Evolutionary conservation across 30 jellyfish, hydroid and myxozoan species (phyloP).

Genomic region (Pelagia noctiluca): DNA sequence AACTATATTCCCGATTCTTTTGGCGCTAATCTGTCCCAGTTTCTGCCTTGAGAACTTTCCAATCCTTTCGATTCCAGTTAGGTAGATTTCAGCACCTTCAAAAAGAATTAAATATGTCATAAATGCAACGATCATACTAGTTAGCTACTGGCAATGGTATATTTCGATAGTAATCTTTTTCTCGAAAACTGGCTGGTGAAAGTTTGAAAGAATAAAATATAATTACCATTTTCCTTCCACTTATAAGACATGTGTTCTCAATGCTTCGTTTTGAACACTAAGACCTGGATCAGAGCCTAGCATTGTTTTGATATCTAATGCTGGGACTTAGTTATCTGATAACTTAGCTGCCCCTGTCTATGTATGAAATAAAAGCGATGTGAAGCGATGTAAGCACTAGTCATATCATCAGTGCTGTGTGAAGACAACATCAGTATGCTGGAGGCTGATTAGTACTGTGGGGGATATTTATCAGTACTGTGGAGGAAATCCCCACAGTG

Average conservation of each 20-base stretch:
- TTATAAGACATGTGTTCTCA: background rate
- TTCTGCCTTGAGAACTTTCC: constrained; percentile 7
- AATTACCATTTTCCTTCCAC: background rate
- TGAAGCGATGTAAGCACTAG: no score
- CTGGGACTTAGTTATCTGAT: no score
- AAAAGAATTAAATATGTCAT: background rate
- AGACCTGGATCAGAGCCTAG: no score
- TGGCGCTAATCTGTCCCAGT: constrained; percentile 72
- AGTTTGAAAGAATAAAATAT: background rate
- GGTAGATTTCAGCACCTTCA: constrained; percentile 43
- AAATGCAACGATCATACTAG: background rate
- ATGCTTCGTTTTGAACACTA: background rate
- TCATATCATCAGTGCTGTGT: background rate
- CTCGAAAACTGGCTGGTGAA: background rate
- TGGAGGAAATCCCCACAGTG: background rate
- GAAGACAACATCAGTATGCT: background rate
- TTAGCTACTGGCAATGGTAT: background rate
- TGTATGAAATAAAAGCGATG: background rate
- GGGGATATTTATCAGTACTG: background rate
- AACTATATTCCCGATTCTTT: constrained; percentile 30
- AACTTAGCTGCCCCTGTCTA: no score
- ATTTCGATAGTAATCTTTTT: no score
- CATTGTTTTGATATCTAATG: no score
- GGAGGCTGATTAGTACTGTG: background rate
- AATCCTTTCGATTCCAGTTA: constrained; percentile 58